These are phyloP conservation scores for Athetis lepigone DNA, from an alignment of 2,888 invertebrate species.

Conservation along the genomic window DNA sequence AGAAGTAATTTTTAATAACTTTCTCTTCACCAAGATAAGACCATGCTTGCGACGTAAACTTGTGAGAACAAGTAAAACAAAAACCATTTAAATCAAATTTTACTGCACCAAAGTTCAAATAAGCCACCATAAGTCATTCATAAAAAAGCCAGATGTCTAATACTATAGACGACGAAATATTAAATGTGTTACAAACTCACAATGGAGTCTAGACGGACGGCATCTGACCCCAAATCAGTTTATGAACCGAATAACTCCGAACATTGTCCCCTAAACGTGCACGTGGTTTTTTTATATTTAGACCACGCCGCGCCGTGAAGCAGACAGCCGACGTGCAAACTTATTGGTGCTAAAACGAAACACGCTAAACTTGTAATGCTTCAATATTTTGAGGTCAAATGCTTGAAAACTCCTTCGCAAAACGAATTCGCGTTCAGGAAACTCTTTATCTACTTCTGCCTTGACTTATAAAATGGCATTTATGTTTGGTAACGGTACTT, in stretches of 20 bases:
- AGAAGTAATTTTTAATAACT: constrained; percentile 47
- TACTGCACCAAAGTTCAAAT: not conserved
- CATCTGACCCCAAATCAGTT: constrained; percentile 82
- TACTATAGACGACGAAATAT: constrained; percentile 26
- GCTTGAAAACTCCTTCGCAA: constrained; percentile 23
- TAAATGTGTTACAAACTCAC: constrained; percentile 38
- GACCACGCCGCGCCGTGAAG: constrained; percentile 69
- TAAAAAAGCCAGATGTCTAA: constrained; percentile 18
- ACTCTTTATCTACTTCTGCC: constrained; percentile 44
- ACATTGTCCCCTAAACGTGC: constrained; percentile 78
- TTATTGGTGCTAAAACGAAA: constrained; percentile 32
- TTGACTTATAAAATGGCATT: constrained; percentile 46
- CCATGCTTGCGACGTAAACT: constrained; percentile 40
- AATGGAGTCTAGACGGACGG: constrained; percentile 73
- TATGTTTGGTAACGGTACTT: constrained; percentile 42
- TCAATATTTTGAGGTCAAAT: constrained; percentile 44
- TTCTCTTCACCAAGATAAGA: constrained; percentile 61
- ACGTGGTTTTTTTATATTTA: constrained; percentile 83
- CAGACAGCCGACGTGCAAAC: constrained; percentile 24
- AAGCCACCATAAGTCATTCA: constrained; percentile 20
- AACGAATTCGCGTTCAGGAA: constrained; percentile 39
- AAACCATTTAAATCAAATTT: constrained; percentile 16
- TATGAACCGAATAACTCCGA: constrained; percentile 69
- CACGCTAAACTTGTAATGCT: constrained; percentile 27
- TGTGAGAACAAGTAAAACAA: constrained; percentile 18